Conservation (phyloP, 2,888 invertebrate genomes). For the Allophyes oxyacanthae region DNA sequence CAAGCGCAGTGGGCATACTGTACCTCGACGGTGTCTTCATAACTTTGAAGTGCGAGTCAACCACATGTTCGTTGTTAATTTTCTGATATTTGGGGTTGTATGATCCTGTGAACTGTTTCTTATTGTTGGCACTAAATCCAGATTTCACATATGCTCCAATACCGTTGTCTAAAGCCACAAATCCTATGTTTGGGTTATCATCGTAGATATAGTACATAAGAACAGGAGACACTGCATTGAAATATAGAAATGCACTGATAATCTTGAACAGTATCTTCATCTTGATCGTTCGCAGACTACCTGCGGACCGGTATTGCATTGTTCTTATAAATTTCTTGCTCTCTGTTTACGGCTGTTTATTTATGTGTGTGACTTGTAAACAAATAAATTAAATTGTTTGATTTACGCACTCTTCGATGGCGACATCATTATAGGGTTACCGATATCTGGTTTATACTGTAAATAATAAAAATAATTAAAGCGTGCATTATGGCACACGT, state of each 20-base stretch:
- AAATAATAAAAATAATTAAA: neutral
- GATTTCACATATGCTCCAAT: slow-evolving; percentile 52
- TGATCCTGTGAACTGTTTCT: slow-evolving; percentile 61
- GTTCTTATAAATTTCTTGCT: slow-evolving; percentile 66
- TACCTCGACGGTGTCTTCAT: slow-evolving; percentile 52
- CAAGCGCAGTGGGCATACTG: slow-evolving; percentile 9
- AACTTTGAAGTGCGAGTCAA: slow-evolving; percentile 70
- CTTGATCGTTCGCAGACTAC: slow-evolving; percentile 57
- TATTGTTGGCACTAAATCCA: slow-evolving; percentile 47
- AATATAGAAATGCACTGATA: slow-evolving; percentile 56
- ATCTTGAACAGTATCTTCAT: slow-evolving; percentile 66
- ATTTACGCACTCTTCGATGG: slow-evolving; percentile 9
- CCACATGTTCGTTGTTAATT: slow-evolving; percentile 59
- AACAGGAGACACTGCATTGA: slow-evolving; percentile 58
- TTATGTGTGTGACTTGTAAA: slow-evolving; percentile 56
- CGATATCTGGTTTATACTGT: slow-evolving; percentile 1
- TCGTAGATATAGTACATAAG: slow-evolving; percentile 67
- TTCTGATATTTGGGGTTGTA: slow-evolving; percentile 56
- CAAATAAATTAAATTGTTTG: slow-evolving; percentile 59
- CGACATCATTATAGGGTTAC: slow-evolving; percentile 40
- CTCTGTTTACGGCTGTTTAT: slow-evolving; percentile 57
- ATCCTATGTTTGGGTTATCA: slow-evolving; percentile 63
- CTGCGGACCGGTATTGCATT: slow-evolving; percentile 37
- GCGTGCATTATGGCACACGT: neutral
- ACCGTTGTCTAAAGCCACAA: slow-evolving; percentile 57